Evolutionary conservation across 2,888 invertebrate species (phyloP), one percentile per base, ranked within the genome.

Genomic region (Molanna angustata): DNA sequence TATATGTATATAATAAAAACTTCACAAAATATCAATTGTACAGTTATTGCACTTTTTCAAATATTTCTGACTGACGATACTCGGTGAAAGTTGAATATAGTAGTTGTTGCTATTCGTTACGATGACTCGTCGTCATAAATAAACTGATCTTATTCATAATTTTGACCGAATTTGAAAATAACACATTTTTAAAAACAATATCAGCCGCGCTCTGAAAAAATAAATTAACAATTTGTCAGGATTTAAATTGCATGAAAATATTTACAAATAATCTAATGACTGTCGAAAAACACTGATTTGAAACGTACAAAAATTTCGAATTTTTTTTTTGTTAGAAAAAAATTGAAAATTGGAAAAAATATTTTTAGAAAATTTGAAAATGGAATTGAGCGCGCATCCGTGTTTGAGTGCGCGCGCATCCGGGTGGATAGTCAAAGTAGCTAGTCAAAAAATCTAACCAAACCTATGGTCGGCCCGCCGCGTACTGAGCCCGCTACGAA

Each of bases 371-470:
- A 35, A 9, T 35, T 7, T 11, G 13, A 35, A 4, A n/a, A 35
- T 35, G 4, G 35, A 35, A 9, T 35, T 35, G 6, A 35, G 6
- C 46, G 46, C 46, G 46, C 46, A 19, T 19, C 35, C 46, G 33
- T 16, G 7, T 27, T 27, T 27, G 4, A 32, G 19, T 35, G 46
- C 46, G 46, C 46, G 46, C 46, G 46, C 46, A 46, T 20, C 35
- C 46, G 46, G 46, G 46, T 7, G 33, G 39, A 17, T 47, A 47
- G 47, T 47, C 39, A 39, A 49, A 19, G 46, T 40, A 13, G 52
- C 52, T 52, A 46, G 46, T 41, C 39, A 32, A 49, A 44, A 51
- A 52, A 52, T 52, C 55, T 55, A 55, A 55, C 51, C 51, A 51
- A 41, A 55, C 32, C 47, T 46, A 51, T 46, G 40, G 42, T 48